Percentiles rank a stretch among this genome's conserved stretches.
phyloP scores from a whole-genome alignment of 2,113 vertebrate genomes.

The Stictonetta naevosa region DNA sequence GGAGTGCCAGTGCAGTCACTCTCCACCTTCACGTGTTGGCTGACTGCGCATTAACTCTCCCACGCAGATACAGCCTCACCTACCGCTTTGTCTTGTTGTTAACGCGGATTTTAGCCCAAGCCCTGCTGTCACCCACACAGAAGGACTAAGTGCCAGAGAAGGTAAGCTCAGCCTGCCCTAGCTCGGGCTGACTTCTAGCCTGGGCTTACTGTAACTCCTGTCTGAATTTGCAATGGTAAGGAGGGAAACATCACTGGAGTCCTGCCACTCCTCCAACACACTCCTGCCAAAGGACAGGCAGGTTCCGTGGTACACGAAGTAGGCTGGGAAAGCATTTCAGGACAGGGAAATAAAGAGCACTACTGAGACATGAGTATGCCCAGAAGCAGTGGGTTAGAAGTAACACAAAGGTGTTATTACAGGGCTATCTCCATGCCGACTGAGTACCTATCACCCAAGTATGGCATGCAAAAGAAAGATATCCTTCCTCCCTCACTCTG shows the following conservation, averaged over 20 bases:
- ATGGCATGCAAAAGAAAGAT: neutral
- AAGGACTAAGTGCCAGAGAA: neutral
- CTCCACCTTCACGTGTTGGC: neutral
- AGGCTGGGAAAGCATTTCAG: neutral
- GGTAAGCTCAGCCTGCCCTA: neutral
- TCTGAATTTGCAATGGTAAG: neutral
- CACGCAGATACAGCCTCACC: neutral
- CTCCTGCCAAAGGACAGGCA: neutral
- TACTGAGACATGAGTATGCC: neutral
- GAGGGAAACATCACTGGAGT: neutral
- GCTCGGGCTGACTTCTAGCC: neutral
- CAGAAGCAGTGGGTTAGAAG: neutral
- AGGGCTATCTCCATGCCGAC: neutral
- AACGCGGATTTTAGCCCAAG: neutral
- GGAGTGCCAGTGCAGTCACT: neutral
- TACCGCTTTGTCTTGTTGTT: neutral
- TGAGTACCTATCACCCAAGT: neutral
- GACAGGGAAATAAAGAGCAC: neutral
- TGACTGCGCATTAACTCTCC: neutral
- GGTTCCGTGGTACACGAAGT: neutral
- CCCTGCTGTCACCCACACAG: neutral
- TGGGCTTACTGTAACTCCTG: neutral
- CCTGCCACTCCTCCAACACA: neutral
- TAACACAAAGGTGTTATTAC: neutral
- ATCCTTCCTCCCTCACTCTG: neutral